These are phyloP conservation scores for Bubalus kerabau DNA, from an alignment of 2,113 vertebrate species.

Conservation along the genomic window DNA sequence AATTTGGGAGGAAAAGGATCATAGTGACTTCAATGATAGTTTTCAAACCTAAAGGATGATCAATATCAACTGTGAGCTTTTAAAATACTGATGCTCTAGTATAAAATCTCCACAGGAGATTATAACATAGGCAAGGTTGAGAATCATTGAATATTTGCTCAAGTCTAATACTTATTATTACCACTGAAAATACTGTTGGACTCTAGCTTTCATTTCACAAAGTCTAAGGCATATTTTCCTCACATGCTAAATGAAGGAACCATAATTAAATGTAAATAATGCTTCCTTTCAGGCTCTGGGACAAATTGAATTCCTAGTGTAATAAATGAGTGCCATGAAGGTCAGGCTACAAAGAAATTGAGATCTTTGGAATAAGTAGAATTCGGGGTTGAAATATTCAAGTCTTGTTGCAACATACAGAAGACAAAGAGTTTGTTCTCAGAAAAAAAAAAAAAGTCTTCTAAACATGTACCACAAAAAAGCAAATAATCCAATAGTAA, in stretches of 20 bases:
- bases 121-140: background rate
- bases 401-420: background rate
- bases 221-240: background rate
- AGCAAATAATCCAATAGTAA: background rate
- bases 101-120: background rate
- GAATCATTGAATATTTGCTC: background rate
- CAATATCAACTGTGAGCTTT: background rate
- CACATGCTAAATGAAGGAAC: background rate
- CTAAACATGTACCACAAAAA: background rate
- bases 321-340: background rate
- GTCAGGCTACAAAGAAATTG: conserved; percentile 29
- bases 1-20: background rate
- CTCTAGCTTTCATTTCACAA: background rate
- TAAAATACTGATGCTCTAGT: background rate
- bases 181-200: background rate
- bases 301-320: conserved; percentile 17
- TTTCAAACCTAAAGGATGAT: background rate
- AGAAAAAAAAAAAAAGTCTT: background rate
- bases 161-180: background rate
- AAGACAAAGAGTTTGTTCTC: background rate
- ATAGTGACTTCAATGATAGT: background rate
- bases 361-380: conserved; percentile 59
- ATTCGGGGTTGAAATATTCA: conserved; percentile 65
- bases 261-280: background rate
- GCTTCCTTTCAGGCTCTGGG: conserved; percentile 8